These are phyloP conservation scores for Branchipolynoe longqiensis DNA, from an alignment of 2,888 invertebrate genomes.

Conservation along the genomic window DNA sequence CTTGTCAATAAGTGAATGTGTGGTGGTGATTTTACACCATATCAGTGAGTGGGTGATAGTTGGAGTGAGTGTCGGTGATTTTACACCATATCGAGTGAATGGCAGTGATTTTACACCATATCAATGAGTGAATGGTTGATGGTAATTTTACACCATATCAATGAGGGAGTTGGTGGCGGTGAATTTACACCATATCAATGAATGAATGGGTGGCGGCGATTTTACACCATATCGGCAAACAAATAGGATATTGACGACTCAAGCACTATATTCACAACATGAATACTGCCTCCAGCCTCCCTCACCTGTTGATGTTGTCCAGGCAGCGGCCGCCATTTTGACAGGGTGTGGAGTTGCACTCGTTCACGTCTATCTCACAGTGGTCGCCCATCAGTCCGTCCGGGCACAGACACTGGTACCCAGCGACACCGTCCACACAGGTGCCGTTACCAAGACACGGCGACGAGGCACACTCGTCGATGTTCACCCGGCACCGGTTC, in stretches of 20 bases:
- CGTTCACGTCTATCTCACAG: slow-evolving; percentile 60
- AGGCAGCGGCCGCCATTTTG: slow-evolving; percentile 59
- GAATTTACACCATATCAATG: not conserved
- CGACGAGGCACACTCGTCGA: slow-evolving; percentile 70
- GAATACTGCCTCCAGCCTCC: not conserved
- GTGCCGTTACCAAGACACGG: slow-evolving; percentile 73
- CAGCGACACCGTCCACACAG: slow-evolving; percentile 66
- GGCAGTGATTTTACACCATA: no score
- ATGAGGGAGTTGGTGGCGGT: no score
- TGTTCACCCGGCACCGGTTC: slow-evolving; percentile 50
- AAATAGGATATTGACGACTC: no score
- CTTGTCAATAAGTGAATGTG: no score
- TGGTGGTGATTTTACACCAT: no score
- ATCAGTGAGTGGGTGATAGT: no score
- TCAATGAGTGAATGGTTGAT: no score
- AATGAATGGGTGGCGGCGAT: not conserved
- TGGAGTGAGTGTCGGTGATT: no score
- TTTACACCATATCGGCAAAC: no score
- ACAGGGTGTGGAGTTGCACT: slow-evolving; percentile 63
- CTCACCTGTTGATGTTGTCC: slow-evolving; percentile 57
- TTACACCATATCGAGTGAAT: no score
- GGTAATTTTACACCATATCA: no score
- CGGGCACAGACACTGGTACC: slow-evolving; percentile 57
- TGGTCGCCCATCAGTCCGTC: slow-evolving; percentile 49
- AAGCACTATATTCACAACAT: no score